phyloP scores from a whole-genome alignment of 1,140 invertebrate species.

The Colletes latitarsis region DNA sequence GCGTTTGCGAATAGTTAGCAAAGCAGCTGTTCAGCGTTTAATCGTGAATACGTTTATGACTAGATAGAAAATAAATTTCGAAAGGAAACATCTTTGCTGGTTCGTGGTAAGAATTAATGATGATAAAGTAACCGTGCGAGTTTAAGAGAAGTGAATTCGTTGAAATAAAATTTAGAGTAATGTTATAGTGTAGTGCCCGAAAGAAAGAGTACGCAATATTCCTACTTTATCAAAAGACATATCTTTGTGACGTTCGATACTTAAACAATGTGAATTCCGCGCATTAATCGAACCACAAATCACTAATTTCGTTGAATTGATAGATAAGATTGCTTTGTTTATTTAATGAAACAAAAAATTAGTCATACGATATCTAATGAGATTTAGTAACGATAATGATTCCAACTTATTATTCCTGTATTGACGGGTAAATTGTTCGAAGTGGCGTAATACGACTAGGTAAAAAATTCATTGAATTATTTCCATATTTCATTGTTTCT shows the following conservation, averaged over 20 bases:
- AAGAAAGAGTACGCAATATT: background rate
- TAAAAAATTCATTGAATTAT: background rate
- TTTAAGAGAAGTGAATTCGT: background rate
- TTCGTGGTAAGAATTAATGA: background rate
- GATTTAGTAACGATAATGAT: background rate
- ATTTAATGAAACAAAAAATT: too few species aligned
- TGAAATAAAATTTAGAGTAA: background rate
- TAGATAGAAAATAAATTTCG: background rate
- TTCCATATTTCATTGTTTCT: background rate
- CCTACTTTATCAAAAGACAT: background rate
- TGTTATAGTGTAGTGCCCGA: background rate
- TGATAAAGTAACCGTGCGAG: background rate
- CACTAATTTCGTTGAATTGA: background rate
- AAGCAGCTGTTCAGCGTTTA: background rate
- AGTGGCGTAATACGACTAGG: background rate
- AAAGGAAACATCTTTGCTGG: background rate
- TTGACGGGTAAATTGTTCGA: too few species aligned
- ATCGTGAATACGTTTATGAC: conserved; percentile 2
- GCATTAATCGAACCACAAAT: background rate
- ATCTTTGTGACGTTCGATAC: background rate
- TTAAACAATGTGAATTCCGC: background rate
- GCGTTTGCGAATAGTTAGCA: background rate
- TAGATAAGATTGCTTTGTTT: background rate
- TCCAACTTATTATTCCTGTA: background rate
- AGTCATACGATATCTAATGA: background rate